These are phyloP conservation scores for Actinopyga echinites DNA, from an alignment of 53 echinoderm and acorn worm species.

Conservation along the genomic window DNA sequence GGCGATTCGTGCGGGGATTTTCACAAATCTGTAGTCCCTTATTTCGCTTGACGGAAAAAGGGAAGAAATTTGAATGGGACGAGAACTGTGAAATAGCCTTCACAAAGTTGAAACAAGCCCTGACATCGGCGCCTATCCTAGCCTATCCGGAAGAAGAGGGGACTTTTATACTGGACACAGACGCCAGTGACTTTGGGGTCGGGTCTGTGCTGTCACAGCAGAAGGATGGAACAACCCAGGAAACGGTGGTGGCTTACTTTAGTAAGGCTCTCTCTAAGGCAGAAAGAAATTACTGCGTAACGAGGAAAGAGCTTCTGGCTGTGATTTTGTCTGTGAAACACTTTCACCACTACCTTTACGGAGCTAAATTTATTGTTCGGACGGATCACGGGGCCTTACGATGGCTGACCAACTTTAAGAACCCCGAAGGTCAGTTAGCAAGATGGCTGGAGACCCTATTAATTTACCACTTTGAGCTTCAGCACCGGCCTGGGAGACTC, in stretches of 20 bases:
- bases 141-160: slow-evolving; percentile 28
- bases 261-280: slow-evolving; percentile 40
- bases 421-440: slow-evolving; percentile 37
- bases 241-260: slow-evolving; percentile 43
- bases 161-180: slow-evolving; percentile 46
- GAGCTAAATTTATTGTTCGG: slow-evolving; percentile 15
- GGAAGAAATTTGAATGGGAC: slow-evolving; percentile 4
- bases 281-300: slow-evolving; percentile 55
- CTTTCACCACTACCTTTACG: slow-evolving; percentile 52
- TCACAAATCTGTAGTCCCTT: slow-evolving; percentile 1
- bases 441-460: slow-evolving; percentile 35
- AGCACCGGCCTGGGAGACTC: slow-evolving; percentile 8
- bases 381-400: slow-evolving; percentile 43
- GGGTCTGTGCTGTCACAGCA: slow-evolving; percentile 54
- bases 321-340: slow-evolving; percentile 29
- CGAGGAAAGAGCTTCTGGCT: slow-evolving; percentile 50
- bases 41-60: slow-evolving; percentile 9
- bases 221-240: slow-evolving; percentile 36
- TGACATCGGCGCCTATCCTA: slow-evolving; percentile 36
- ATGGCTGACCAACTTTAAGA: slow-evolving; percentile 35
- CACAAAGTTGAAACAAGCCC: slow-evolving; percentile 2
- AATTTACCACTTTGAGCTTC: slow-evolving; percentile 14
- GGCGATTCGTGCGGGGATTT: slow-evolving; percentile 34
- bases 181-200: slow-evolving; percentile 42
- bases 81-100: slow-evolving; percentile 42